Evolutionary conservation across 2,888 invertebrate genomes (phyloP).

Genomic region (Pseudococcus jackbeardsleyi): DNA sequence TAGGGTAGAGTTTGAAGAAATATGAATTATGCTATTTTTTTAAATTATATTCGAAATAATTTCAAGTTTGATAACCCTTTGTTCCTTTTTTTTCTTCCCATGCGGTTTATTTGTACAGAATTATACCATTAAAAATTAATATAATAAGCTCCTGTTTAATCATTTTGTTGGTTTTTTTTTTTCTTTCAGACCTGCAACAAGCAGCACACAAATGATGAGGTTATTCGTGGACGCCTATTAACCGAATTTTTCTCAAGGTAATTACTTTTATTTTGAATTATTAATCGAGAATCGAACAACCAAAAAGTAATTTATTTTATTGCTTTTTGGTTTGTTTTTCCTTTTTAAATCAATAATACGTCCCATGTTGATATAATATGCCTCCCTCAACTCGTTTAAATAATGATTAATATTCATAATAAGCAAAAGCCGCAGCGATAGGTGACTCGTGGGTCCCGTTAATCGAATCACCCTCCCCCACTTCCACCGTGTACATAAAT

Average conservation of each 20-base stretch:
- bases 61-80: no score
- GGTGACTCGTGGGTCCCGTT: not conserved
- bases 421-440: not conserved
- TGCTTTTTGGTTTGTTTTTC: not conserved
- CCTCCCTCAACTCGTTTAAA: not conserved
- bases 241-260: constrained; percentile 27
- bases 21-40: no score
- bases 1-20: no score
- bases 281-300: not conserved
- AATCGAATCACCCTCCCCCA: not conserved
- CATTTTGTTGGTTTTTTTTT: no score
- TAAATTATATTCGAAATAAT: no score
- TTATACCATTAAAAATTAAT: no score
- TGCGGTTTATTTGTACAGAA: no score
- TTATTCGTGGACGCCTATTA: constrained; percentile 7
- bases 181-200: not conserved
- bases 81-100: no score
- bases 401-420: not conserved
- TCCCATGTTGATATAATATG: not conserved
- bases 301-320: not conserved
- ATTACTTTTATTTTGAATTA: not conserved
- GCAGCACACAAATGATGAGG: constrained; percentile 26
- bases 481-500: not conserved
- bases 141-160: no score
- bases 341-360: not conserved